phyloP scores from a whole-genome alignment of 2,113 vertebrate genomes.

The Centropristis striata region DNA sequence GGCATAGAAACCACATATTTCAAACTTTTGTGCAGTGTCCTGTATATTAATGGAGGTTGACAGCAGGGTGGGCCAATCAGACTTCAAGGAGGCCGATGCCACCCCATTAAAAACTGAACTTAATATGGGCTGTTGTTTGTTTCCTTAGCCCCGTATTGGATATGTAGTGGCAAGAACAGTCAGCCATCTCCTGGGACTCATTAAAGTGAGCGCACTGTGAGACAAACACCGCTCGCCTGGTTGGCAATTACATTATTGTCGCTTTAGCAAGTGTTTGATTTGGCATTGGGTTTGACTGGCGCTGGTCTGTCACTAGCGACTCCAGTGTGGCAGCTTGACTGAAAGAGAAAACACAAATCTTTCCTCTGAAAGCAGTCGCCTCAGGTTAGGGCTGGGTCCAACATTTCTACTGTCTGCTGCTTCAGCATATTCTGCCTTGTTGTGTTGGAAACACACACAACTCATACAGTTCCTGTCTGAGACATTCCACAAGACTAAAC shows the following conservation, averaged over 20 bases:
- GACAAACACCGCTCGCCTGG: not conserved
- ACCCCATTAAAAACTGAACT: no score
- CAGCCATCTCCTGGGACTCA: no score
- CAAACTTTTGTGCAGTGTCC: no score
- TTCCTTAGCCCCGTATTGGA: not conserved
- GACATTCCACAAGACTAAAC: slow-evolving; percentile 41
- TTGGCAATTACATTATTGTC: not conserved
- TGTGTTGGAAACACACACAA: slow-evolving; percentile 49
- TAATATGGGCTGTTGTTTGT: no score
- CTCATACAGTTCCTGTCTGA: slow-evolving; percentile 10
- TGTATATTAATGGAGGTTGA: no score
- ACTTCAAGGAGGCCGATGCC: no score
- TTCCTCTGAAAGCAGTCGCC: slow-evolving; percentile 43
- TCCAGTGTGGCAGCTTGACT: slow-evolving; percentile 47
- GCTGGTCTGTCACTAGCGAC: slow-evolving; percentile 23
- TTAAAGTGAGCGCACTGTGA: no score
- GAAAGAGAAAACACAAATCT: slow-evolving; percentile 41
- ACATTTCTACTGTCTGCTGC: slow-evolving; percentile 40
- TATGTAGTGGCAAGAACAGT: not conserved
- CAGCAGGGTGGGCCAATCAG: no score
- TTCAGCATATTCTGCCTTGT: slow-evolving; percentile 74
- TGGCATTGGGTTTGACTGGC: not conserved
- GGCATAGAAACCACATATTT: no score
- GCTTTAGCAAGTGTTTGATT: not conserved
- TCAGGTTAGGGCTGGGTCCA: slow-evolving; percentile 56